Evolutionary conservation across 2,888 invertebrate genomes (phyloP).

Genomic region (Lasiommata megera): DNA sequence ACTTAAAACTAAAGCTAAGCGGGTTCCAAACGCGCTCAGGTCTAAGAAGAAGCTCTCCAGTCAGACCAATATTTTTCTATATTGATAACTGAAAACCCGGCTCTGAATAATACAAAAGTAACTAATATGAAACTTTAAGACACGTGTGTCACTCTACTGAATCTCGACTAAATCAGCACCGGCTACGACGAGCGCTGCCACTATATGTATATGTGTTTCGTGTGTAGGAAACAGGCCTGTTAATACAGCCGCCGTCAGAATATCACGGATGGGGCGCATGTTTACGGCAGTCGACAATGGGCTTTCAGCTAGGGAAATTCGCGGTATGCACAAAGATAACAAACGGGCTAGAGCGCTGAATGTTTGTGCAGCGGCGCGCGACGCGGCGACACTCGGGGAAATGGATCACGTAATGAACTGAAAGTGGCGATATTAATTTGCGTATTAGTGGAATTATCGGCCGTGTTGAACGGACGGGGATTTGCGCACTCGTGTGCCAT

Average conservation of each 20-base stretch:
- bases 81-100: too few relatives aligned
- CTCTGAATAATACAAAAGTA: too few relatives aligned
- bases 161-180: too few relatives aligned
- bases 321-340: constrained; percentile 61
- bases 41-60: too few relatives aligned
- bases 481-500: neutral
- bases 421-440: constrained; percentile 27
- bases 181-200: too few relatives aligned
- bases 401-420: constrained; percentile 26
- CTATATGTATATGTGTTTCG: too few relatives aligned
- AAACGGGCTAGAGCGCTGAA: constrained; percentile 44
- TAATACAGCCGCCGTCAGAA: neutral
- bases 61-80: too few relatives aligned
- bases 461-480: neutral
- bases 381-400: constrained; percentile 19
- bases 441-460: constrained; percentile 4
- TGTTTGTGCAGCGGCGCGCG: constrained; percentile 29
- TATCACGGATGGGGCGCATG: constrained; percentile 24
- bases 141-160: too few relatives aligned
- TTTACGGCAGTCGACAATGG: constrained; percentile 46
- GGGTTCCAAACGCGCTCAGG: too few relatives aligned
- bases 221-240: too few relatives aligned
- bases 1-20: too few relatives aligned
- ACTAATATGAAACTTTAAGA: too few relatives aligned
- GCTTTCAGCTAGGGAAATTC: constrained; percentile 38